A percentile compares a stretch with the other conserved stretches of the same genome.
These are phyloP conservation scores for Lepilemur septentrionalis DNA, from an alignment of 2,797 vertebrate species.

Conservation along the genomic window DNA sequence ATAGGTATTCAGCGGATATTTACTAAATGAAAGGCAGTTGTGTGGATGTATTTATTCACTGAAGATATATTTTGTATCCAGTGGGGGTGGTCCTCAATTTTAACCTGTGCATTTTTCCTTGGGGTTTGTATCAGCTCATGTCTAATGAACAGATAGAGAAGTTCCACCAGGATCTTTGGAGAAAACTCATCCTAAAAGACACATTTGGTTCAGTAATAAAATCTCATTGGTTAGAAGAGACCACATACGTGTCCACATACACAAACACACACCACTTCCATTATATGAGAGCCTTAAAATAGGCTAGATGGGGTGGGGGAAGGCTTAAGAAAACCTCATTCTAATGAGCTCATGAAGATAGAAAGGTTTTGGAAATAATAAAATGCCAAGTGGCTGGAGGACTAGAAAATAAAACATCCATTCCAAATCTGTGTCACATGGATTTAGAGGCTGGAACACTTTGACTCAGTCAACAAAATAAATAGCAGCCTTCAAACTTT, in stretches of 20 bases:
- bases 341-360: not conserved
- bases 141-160: not conserved
- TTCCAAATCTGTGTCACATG: not conserved
- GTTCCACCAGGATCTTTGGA: not conserved
- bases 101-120: not conserved
- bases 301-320: rapidly evolving
- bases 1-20: not conserved
- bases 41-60: not conserved
- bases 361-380: not conserved
- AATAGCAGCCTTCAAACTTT: not conserved
- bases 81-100: not conserved
- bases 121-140: not conserved
- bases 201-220: not conserved
- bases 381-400: not conserved
- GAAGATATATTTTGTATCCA: not conserved
- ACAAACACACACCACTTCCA: not conserved
- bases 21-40: not conserved
- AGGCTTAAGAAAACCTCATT: not conserved
- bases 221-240: not conserved
- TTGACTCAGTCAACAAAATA: not conserved
- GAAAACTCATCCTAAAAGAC: not conserved
- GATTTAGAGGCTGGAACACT: not conserved
- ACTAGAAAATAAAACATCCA: not conserved
- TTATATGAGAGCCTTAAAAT: not conserved
- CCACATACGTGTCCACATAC: not conserved